A percentile compares a stretch with the other conserved stretches of the same genome.
phyloP scores from a whole-genome alignment of 2,888 invertebrate genomes.

The Teleiodes luculella region DNA sequence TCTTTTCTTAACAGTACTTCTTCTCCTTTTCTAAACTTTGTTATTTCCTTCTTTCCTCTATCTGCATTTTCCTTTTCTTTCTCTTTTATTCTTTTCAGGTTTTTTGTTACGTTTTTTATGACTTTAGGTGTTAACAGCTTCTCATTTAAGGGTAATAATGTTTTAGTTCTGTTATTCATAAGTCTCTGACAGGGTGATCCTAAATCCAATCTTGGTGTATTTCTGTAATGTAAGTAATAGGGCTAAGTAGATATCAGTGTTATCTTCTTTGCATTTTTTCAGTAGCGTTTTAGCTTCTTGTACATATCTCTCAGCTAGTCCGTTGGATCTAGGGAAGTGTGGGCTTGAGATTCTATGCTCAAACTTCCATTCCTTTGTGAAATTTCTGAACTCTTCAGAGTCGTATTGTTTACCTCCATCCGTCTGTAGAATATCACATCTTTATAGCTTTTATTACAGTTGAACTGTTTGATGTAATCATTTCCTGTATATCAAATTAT shows the following conservation, averaged over 20 bases:
- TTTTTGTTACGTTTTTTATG: slow-evolving; percentile 1
- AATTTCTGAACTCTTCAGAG: slow-evolving; percentile 16
- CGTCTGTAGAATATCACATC: neutral
- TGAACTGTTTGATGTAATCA: neutral
- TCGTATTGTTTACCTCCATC: slow-evolving; percentile 18
- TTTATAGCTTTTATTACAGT: slow-evolving; percentile 5
- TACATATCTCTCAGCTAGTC: slow-evolving; percentile 18
- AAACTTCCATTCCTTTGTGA: slow-evolving; percentile 17
- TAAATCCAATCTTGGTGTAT: neutral
- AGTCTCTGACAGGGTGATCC: slow-evolving; percentile 6
- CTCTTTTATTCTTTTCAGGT: neutral
- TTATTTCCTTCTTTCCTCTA: neutral
- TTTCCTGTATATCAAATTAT: slow-evolving; percentile 9
- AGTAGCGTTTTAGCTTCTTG: slow-evolving; percentile 16
- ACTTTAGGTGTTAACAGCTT: neutral
- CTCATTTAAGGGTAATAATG: neutral
- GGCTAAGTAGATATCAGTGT: neutral
- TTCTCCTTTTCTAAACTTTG: neutral
- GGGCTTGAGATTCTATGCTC: slow-evolving; percentile 17
- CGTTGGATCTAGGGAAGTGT: slow-evolving; percentile 17
- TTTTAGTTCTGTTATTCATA: slow-evolving; percentile 6
- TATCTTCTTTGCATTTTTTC: neutral
- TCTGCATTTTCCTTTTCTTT: slow-evolving; percentile 3
- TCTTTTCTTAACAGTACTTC: neutral
- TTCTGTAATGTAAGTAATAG: neutral